Evolutionary conservation across 2,113 vertebrate species (phyloP).

Genomic region (Lophius piscatorius): DNA sequence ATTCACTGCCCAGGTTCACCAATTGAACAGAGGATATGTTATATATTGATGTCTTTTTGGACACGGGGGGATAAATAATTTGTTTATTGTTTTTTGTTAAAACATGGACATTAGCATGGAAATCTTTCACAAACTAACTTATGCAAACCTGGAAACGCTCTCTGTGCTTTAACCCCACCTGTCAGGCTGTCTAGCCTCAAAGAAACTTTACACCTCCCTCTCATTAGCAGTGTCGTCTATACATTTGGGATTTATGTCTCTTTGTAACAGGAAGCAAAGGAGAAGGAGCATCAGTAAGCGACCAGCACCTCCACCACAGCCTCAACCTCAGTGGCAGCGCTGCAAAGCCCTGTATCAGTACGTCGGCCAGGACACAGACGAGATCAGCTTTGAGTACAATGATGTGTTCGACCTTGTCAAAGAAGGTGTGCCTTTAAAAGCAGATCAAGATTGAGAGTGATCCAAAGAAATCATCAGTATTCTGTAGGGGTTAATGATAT

Average conservation of each 20-base stretch:
- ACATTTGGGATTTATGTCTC: neutral
- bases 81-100: too few species aligned
- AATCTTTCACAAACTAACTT: neutral
- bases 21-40: too few species aligned
- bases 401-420: slow-evolving; percentile 89
- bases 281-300: slow-evolving; percentile 85
- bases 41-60: neutral
- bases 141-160: neutral
- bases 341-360: slow-evolving; percentile 93
- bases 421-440: slow-evolving; percentile 82
- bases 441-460: neutral
- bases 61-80: neutral
- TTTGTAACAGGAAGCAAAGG: slow-evolving; percentile 84
- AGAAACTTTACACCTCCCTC: neutral
- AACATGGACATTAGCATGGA: too few species aligned
- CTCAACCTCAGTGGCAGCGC: slow-evolving; percentile 75
- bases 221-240: neutral
- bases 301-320: slow-evolving; percentile 85
- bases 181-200: neutral
- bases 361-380: slow-evolving; percentile 90
- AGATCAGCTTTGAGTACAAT: slow-evolving; percentile 90
- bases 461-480: neutral
- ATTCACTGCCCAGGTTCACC: too few species aligned
- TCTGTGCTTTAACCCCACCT: too few species aligned
- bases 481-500: neutral